Percentiles rank a stretch among this genome's conserved stretches.
Conservation (phyloP, 2,888 invertebrate species). For the Dryococelus australis region DNA sequence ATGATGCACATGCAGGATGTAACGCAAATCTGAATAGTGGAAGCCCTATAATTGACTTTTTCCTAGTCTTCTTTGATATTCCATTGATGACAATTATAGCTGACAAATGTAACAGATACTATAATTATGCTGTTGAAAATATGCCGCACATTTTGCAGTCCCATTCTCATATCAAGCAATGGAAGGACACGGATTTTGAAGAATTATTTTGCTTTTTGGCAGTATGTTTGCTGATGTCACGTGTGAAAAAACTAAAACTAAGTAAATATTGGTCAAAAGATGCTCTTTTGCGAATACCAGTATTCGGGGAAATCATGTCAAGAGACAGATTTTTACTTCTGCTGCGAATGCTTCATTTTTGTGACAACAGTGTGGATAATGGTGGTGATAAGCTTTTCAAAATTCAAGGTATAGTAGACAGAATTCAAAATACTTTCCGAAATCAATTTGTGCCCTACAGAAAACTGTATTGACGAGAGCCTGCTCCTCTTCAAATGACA, state of each 20-base stretch:
- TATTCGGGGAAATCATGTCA: background rate
- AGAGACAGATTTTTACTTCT: no score
- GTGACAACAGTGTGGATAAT: no score
- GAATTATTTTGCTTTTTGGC: background rate
- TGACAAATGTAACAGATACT: no score
- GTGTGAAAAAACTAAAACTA: background rate
- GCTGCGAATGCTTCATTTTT: no score
- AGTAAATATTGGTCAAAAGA: background rate
- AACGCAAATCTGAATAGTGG: background rate
- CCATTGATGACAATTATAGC: background rate
- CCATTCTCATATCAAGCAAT: background rate
- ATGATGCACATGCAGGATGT: background rate
- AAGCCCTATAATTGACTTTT: background rate
- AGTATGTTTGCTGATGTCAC: background rate
- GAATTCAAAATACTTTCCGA: background rate
- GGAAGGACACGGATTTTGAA: background rate
- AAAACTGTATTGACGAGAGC: background rate
- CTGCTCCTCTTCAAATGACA: background rate
- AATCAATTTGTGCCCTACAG: background rate
- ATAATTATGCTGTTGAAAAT: no score
- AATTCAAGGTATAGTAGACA: background rate
- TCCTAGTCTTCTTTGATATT: background rate
- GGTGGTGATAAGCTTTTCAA: background rate
- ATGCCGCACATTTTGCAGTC: no score
- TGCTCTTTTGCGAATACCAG: background rate